Conservation (phyloP, 2,113 vertebrate species). For the Terrapene triunguis region DNA sequence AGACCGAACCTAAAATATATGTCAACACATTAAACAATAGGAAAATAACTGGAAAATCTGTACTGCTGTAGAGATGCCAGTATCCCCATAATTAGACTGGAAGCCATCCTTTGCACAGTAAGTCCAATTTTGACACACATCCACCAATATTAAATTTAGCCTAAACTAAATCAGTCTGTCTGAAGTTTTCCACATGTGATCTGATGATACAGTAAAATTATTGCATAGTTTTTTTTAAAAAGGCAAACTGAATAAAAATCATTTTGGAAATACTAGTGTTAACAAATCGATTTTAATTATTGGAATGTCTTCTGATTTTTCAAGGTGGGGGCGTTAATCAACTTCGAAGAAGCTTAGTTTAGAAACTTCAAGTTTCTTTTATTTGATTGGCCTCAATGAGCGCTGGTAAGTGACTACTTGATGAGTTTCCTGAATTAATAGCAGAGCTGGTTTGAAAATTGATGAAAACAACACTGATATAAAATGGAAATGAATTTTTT, state of each 20-base stretch:
- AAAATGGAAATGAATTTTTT: background rate
- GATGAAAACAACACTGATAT: background rate
- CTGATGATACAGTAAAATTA: background rate
- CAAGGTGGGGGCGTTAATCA: background rate
- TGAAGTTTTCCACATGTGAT: background rate
- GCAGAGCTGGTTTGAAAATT: background rate
- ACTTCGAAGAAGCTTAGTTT: background rate
- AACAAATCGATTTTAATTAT: background rate
- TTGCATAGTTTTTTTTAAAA: background rate
- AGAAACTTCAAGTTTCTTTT: background rate
- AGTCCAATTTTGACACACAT: background rate
- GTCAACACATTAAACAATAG: background rate
- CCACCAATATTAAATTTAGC: background rate
- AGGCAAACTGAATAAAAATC: background rate
- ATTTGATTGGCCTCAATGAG: background rate
- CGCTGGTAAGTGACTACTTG: background rate
- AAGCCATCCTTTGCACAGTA: background rate
- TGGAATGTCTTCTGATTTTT: background rate
- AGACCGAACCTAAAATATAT: slow-evolving; percentile 87
- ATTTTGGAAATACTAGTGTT: background rate
- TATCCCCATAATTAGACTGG: background rate
- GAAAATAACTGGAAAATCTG: background rate
- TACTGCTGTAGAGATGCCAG: background rate
- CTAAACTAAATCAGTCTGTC: background rate
- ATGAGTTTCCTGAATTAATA: background rate